A percentile compares a stretch with the other conserved stretches of the same genome.
Evolutionary conservation across 1,140 invertebrate species (phyloP).

Genomic region (Globodera ellingtonae): DNA sequence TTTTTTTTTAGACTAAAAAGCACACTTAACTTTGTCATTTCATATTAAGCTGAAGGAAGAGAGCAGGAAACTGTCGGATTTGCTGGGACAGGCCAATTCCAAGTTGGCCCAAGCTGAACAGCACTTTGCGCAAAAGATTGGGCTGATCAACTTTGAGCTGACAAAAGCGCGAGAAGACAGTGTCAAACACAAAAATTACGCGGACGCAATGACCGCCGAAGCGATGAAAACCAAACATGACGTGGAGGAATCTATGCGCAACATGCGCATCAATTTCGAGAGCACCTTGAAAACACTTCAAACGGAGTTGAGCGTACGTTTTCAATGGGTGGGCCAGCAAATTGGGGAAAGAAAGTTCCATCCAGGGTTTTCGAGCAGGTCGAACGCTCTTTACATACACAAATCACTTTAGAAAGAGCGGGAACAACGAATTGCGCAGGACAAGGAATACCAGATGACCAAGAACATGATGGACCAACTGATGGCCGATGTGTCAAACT

Average conservation of each 20-base stretch:
- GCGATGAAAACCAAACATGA: not conserved
- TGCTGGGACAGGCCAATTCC: not conserved
- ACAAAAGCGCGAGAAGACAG: not conserved
- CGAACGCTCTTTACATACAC: no score
- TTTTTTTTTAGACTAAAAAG: not conserved
- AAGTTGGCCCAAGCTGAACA: not conserved
- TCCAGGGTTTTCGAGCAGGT: no score
- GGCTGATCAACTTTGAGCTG: not conserved
- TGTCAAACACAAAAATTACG: not conserved
- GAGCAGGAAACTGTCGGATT: conserved; percentile 10
- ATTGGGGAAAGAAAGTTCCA: no score
- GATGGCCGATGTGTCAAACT: not conserved
- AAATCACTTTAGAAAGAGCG: not conserved
- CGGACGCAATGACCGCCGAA: not conserved
- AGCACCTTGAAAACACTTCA: not conserved
- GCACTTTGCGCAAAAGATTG: not conserved
- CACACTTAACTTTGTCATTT: not conserved
- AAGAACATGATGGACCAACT: conserved; percentile 2
- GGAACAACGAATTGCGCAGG: not conserved
- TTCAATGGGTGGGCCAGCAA: not conserved
- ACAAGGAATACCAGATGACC: not conserved
- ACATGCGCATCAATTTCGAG: not conserved
- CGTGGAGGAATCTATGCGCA: not conserved
- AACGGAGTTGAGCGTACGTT: conserved; percentile 1
- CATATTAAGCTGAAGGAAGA: conserved; percentile 22